phyloP scores from a whole-genome alignment of 1,140 invertebrate genomes.

The Vollenhovia emeryi region DNA sequence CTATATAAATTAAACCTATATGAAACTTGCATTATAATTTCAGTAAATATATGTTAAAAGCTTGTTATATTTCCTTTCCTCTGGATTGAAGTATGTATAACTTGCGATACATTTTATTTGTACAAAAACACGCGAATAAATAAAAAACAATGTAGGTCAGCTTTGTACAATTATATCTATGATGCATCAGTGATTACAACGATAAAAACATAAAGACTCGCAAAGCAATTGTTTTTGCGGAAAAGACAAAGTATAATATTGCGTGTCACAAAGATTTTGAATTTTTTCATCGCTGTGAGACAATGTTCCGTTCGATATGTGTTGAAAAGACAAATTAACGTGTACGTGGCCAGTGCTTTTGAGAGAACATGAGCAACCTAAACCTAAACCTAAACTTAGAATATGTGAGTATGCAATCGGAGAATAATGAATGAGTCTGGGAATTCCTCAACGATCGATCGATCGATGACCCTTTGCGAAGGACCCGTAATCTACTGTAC shows the following conservation, averaged over 20 bases:
- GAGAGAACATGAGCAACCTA: constrained; percentile 32
- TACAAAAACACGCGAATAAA: not conserved
- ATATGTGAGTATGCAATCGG: constrained; percentile 24
- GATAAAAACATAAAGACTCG: not conserved
- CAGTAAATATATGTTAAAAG: not conserved
- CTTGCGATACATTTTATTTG: not conserved
- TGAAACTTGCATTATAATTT: not conserved
- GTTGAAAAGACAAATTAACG: not conserved
- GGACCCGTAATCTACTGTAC: not conserved
- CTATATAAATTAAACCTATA: not conserved
- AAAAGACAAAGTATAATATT: not conserved
- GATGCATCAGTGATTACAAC: not conserved
- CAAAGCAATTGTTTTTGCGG: not conserved
- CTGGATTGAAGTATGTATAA: not conserved
- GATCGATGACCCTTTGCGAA: constrained; percentile 28
- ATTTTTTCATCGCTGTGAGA: not conserved
- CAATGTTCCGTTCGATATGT: not conserved
- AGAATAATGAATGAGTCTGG: constrained; percentile 45
- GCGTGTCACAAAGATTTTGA: not conserved
- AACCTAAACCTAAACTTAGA: no score
- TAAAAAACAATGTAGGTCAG: not conserved
- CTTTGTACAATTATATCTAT: not conserved
- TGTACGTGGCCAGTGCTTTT: not conserved
- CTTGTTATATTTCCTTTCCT: not conserved
- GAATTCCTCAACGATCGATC: constrained; percentile 21